A percentile compares a stretch with the other conserved stretches of the same genome.
These are phyloP conservation scores for Austrolebias charrua DNA, from an alignment of 2,797 vertebrate genomes.

Conservation along the genomic window DNA sequence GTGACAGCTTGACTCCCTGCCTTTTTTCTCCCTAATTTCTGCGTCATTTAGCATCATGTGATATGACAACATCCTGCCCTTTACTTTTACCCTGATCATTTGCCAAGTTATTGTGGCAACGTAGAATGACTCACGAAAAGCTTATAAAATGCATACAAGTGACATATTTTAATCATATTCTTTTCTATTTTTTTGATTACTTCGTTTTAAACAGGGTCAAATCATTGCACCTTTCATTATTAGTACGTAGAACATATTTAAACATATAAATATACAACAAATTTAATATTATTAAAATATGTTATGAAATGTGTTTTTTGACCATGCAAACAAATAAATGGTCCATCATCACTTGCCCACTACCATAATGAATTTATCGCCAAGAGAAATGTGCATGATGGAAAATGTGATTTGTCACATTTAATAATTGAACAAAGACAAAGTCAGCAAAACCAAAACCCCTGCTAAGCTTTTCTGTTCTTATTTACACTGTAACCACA, in stretches of 20 bases:
- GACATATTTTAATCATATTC: neutral
- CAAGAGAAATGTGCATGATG: slow-evolving; percentile 36
- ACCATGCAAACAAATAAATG: no score
- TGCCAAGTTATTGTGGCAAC: neutral
- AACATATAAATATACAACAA: neutral
- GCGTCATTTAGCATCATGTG: neutral
- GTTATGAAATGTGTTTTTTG: slow-evolving; percentile 6
- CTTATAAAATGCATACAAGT: neutral
- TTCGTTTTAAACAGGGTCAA: slow-evolving; percentile 21
- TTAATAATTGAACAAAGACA: slow-evolving; percentile 59
- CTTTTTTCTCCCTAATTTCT: neutral
- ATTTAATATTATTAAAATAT: slow-evolving; percentile 19
- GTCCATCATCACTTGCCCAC: slow-evolving; percentile 29
- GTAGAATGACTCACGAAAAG: neutral
- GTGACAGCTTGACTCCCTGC: slow-evolving; percentile 2
- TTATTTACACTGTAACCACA: slow-evolving; percentile 38
- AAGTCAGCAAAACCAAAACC: slow-evolving; percentile 43
- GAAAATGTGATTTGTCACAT: slow-evolving; percentile 73
- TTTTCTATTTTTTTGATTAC: neutral
- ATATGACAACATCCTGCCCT: slow-evolving; percentile 1
- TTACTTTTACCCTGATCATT: neutral
- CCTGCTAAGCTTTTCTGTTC: slow-evolving; percentile 42
- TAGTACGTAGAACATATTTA: neutral
- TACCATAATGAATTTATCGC: slow-evolving; percentile 41
- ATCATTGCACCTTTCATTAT: slow-evolving; percentile 12